A percentile compares a stretch with the other conserved stretches of the same genome.
Conservation (phyloP, 1,140 invertebrate species). For the Drosophila watanabei region DNA sequence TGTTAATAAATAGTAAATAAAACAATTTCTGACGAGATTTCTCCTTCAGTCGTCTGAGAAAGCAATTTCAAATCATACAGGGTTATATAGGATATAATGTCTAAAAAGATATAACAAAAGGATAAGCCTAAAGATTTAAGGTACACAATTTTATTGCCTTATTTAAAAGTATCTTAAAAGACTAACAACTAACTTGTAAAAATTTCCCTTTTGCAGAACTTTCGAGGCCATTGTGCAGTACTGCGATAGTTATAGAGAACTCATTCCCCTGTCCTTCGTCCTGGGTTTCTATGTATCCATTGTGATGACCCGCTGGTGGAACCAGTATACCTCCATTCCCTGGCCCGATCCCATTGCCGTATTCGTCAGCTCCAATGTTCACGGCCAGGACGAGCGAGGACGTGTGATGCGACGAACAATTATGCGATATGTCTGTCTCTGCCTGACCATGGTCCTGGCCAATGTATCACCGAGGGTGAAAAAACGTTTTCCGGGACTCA, state of each 20-base stretch:
- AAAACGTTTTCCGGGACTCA: conserved; percentile 95
- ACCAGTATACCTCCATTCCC: conserved; percentile 92
- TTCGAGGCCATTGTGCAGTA: conserved; percentile 93
- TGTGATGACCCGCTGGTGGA: conserved; percentile 98
- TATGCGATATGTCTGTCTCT: conserved; percentile 93
- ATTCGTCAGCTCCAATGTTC: conserved; percentile 88
- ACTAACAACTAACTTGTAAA: neutral
- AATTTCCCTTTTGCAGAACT: conserved; percentile 85
- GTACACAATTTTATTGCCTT: no score
- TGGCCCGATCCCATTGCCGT: conserved; percentile 95
- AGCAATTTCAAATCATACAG: no score
- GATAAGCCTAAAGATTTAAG: no score
- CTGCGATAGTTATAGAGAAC: conserved; percentile 92
- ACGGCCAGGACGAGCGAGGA: conserved; percentile 92
- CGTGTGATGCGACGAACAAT: conserved; percentile 95
- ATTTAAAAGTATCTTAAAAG: neutral
- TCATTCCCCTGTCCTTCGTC: conserved; percentile 95
- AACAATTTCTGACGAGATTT: neutral
- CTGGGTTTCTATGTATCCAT: conserved; percentile 97
- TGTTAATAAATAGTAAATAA: conserved; percentile 8
- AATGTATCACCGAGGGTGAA: conserved; percentile 96
- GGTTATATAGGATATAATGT: no score
- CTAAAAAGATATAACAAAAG: no score
- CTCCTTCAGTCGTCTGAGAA: neutral
- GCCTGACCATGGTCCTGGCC: conserved; percentile 93